Conservation (phyloP, 2,888 invertebrate genomes). For the Drosophila quinaria region DNA sequence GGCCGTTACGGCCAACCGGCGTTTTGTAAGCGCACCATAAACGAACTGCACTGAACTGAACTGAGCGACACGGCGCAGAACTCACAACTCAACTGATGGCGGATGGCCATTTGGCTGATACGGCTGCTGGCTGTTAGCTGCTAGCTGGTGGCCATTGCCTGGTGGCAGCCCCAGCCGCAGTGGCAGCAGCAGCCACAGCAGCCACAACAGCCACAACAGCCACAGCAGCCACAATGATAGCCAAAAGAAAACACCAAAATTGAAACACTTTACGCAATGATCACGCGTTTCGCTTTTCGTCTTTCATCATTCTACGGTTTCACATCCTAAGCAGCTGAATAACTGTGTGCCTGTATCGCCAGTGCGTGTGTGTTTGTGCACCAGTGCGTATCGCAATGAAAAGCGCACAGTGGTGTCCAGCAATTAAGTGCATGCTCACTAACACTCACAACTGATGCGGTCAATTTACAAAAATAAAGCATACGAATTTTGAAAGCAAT, state of each 20-base stretch:
- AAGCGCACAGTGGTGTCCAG: slow-evolving; percentile 44
- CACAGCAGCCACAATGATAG: slow-evolving; percentile 20
- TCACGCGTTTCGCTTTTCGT: slow-evolving; percentile 63
- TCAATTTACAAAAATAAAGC: not conserved
- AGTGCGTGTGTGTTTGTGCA: slow-evolving; percentile 13
- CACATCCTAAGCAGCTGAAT: slow-evolving; percentile 59
- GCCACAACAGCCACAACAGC: not conserved
- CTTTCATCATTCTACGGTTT: slow-evolving; percentile 74
- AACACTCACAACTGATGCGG: not conserved
- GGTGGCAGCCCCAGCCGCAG: not conserved
- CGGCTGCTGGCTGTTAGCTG: not conserved
- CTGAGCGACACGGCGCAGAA: slow-evolving; percentile 17
- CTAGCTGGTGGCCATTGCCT: not conserved
- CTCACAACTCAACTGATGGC: slow-evolving; percentile 26
- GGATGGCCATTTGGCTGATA: slow-evolving; percentile 13
- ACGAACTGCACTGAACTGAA: slow-evolving; percentile 74
- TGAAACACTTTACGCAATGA: slow-evolving; percentile 75
- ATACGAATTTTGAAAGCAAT: not conserved
- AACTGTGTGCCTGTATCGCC: slow-evolving; percentile 21
- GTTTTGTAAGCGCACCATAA: slow-evolving; percentile 77
- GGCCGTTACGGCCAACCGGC: slow-evolving; percentile 71
- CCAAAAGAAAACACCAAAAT: slow-evolving; percentile 47
- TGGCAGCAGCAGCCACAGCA: slow-evolving; percentile 10
- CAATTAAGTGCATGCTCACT: slow-evolving; percentile 10
- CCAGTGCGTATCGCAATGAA: slow-evolving; percentile 22